Base-by-base conservation (phyloP, 2,888 invertebrate species). In the Merodon equestris region DNA sequence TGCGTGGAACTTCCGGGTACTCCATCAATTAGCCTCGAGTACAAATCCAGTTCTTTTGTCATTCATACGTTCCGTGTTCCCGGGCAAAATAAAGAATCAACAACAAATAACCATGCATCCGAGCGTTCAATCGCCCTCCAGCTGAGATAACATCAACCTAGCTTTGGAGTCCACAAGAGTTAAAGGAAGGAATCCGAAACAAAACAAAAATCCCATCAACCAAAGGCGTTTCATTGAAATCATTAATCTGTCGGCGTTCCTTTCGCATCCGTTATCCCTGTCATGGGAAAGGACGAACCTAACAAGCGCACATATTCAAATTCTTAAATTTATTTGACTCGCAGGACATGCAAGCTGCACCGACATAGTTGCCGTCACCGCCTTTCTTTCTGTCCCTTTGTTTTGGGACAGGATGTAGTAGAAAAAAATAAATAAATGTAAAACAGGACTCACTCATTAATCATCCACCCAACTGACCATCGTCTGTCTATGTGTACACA, bases 391-490 rank as follows among this genome's bases (percentile, higher is more conserved):
- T 27, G 27, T 27, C 7, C 3, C 27, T 44, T 3, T 64, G 66
- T 48, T 60, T 27, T 50, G 5, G 7, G 27, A 17, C 27, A 40
- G 12, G 18, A n/a, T 13, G 42, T 13, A 42, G 45, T 27, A 34
- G 44, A 60, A 19, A 36, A 44, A 48, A 51, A 77, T 77, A 77
- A 71, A 77, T 61, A 77, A 72, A 72, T 72, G 72, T 72, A 77
- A 72, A 77, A 77, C 72, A 72, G 72, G 72, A 66, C 76, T 72
- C 60, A 42, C 60, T 77, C 72, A 72, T 77, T 77, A 72, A 77
- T 77, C 76, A 77, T 77, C 66, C 61, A 60, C 56, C 60, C 76
- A 77, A 72, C 76, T 72, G 67, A 66, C 64, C 66, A 42, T 50
- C 56, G 44, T 14, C 18, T 42, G 40, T 47, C 40, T 73, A 17